Conservation (phyloP, 1,140 invertebrate genomes). For the Drosophila willistoni region DNA sequence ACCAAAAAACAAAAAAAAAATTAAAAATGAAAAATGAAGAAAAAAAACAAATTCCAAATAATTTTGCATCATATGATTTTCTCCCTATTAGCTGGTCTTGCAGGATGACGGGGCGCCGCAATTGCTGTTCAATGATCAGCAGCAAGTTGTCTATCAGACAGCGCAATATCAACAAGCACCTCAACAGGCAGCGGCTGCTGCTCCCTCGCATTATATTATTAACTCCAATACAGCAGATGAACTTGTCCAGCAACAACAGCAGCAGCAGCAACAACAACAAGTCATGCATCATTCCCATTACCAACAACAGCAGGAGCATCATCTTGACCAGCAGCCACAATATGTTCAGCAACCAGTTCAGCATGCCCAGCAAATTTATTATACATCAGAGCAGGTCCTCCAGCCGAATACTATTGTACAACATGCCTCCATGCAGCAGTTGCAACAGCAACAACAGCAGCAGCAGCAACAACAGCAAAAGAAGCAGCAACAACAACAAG, state of each 20-base stretch:
- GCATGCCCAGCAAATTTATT: conserved; percentile 71
- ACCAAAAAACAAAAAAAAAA: not conserved
- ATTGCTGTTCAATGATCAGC: conserved; percentile 73
- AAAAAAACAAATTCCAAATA: too few relatives aligned
- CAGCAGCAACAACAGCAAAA: conserved; percentile 19
- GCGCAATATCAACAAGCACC: conserved; percentile 62
- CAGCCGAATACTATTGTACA: conserved; percentile 68
- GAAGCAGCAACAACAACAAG: conserved; percentile 69
- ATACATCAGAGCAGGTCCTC: conserved; percentile 73
- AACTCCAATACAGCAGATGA: conserved; percentile 51
- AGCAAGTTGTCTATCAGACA: conserved; percentile 80
- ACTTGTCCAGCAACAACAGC: conserved; percentile 68
- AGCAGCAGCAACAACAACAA: conserved; percentile 70
- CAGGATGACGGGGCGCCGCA: conserved; percentile 69
- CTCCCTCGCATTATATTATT: conserved; percentile 71
- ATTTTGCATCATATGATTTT: not conserved
- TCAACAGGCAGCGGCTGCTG: conserved; percentile 52
- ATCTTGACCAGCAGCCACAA: conserved; percentile 64
- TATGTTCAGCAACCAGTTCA: conserved; percentile 69
- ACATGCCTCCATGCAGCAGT: conserved; percentile 75
- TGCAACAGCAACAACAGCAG: conserved; percentile 83
- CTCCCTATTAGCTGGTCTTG: conserved; percentile 56
- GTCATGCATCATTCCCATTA: conserved; percentile 62
- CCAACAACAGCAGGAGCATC: conserved; percentile 60
- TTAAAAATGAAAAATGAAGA: not conserved